A percentile compares a stretch with the other conserved stretches of the same genome.
phyloP scores from a whole-genome alignment of 2,113 vertebrate species.

The Pteruthius melanotis region DNA sequence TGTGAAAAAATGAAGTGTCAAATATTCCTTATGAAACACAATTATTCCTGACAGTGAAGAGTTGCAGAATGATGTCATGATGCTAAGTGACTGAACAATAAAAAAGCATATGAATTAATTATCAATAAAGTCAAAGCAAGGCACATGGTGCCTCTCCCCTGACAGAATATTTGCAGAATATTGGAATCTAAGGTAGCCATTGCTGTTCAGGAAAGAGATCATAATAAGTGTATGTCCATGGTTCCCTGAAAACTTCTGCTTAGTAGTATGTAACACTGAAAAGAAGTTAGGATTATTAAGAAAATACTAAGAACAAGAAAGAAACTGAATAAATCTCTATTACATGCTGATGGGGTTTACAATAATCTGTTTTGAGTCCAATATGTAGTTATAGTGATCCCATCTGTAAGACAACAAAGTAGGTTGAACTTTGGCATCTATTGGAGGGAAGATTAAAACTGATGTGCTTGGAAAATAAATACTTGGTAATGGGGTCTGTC shows the following conservation, averaged over 20 bases:
- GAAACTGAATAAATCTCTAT: neutral
- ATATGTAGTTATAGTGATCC: neutral
- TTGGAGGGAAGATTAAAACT: neutral
- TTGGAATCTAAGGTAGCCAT: neutral
- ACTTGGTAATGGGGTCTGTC: neutral
- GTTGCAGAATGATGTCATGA: neutral
- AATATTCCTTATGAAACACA: neutral
- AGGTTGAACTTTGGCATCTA: neutral
- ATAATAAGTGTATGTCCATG: neutral
- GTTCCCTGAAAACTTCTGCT: neutral
- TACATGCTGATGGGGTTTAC: neutral
- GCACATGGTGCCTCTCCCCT: neutral
- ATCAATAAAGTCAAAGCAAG: neutral
- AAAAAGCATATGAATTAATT: neutral
- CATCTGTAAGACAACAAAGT: neutral
- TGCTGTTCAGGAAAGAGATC: neutral
- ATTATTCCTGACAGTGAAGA: neutral
- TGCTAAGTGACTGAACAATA: neutral
- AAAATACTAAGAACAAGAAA: neutral
- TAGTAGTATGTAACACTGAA: neutral
- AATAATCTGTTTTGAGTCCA: neutral
- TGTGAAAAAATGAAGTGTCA: neutral
- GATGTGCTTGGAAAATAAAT: neutral
- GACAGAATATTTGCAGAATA: neutral
- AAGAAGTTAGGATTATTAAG: neutral